Evolutionary conservation across 2,113 vertebrate species (phyloP).

Genomic region (Agelaius phoeniceus): DNA sequence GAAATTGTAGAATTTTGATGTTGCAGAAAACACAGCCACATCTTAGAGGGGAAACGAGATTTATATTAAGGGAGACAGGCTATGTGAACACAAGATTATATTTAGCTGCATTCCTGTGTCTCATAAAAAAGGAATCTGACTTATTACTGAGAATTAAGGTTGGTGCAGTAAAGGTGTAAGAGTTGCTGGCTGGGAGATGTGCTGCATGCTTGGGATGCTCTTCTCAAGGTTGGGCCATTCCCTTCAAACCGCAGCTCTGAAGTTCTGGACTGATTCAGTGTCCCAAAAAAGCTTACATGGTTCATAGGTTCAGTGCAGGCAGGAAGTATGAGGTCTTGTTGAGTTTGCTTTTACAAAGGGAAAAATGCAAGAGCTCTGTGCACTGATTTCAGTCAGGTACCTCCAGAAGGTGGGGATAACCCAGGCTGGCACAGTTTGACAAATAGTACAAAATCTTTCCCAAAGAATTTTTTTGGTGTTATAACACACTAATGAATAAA

Average conservation of each 20-base stretch:
- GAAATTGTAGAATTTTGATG: background rate
- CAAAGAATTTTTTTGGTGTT: background rate
- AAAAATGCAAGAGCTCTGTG: background rate
- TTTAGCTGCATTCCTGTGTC: background rate
- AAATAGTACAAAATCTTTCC: background rate
- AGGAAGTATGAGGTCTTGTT: background rate
- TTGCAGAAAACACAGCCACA: background rate
- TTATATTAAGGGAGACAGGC: background rate
- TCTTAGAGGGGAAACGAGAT: background rate
- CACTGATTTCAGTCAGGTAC: background rate
- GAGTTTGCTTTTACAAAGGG: background rate
- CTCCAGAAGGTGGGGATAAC: background rate
- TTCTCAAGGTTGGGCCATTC: rapidly evolving
- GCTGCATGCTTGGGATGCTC: background rate
- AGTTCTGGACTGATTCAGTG: background rate
- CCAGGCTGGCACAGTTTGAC: rapidly evolving
- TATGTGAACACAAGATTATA: background rate
- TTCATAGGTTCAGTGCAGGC: background rate
- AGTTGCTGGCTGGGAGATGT: rapidly evolving
- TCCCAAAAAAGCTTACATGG: too few species aligned
- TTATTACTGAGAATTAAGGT: background rate
- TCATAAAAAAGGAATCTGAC: background rate
- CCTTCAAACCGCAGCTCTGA: background rate
- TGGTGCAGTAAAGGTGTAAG: background rate
- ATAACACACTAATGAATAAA: background rate